phyloP scores from a whole-genome alignment of 2,113 vertebrate species.

The Pollimyrus isidori region DNA sequence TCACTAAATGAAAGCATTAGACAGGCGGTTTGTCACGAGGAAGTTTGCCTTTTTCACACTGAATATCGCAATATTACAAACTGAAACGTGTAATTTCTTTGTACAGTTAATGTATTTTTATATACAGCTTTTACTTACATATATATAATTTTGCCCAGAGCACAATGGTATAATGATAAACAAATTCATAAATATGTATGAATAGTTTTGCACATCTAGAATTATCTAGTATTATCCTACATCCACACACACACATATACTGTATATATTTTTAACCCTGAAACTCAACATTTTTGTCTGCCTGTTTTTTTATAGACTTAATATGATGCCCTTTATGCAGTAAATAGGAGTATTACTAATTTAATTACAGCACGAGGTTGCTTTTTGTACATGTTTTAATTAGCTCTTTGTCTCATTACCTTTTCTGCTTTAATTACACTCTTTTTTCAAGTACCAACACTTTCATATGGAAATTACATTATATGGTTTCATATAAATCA shows the following conservation, averaged over 20 bases:
- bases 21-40: neutral
- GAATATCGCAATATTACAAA: neutral
- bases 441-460: conserved; percentile 40
- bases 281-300: neutral
- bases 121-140: neutral
- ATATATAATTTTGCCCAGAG: neutral
- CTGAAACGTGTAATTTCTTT: neutral
- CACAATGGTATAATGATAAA: neutral
- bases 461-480: conserved; percentile 62
- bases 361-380: neutral
- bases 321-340: neutral
- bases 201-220: neutral
- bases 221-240: neutral
- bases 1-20: conserved; percentile 3
- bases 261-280: neutral
- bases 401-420: neutral
- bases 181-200: neutral
- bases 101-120: neutral
- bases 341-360: neutral
- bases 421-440: neutral
- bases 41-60: neutral
- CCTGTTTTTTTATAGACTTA: neutral
- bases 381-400: neutral
- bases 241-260: neutral
- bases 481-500: conserved; percentile 49